phyloP scores from a whole-genome alignment of 2,888 invertebrate species.

The Keiferia lycopersicella region DNA sequence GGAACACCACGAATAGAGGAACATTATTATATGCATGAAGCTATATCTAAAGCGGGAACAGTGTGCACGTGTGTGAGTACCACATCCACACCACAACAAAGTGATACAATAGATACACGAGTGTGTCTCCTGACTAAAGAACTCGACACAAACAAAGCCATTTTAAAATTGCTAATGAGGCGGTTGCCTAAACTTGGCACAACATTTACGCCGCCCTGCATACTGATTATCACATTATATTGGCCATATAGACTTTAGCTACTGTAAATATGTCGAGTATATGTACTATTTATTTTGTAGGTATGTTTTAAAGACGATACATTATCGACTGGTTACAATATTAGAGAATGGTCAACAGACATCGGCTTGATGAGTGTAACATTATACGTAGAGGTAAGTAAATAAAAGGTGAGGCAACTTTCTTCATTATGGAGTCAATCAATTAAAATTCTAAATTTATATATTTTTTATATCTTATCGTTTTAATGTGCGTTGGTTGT shows the following conservation, averaged over 20 bases:
- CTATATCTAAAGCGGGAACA: conserved; percentile 5
- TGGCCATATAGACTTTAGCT: conserved; percentile 40
- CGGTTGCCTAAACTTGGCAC: conserved; percentile 66
- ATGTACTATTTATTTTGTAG: not conserved
- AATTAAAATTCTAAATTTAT: conserved; percentile 43
- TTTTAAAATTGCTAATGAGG: conserved; percentile 73
- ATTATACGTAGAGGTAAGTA: conserved; percentile 30
- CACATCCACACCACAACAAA: conserved; percentile 20
- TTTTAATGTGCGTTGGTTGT: not conserved
- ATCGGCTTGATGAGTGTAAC: not conserved
- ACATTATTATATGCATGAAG: not conserved
- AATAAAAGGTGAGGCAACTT: conserved; percentile 46
- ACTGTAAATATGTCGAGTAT: not conserved
- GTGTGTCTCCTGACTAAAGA: conserved; percentile 41
- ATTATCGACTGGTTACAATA: conserved; percentile 1
- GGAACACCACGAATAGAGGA: not conserved
- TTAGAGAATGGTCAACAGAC: conserved; percentile 1
- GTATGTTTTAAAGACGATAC: not conserved
- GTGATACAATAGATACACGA: conserved; percentile 47
- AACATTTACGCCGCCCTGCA: conserved; percentile 55
- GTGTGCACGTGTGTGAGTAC: conserved; percentile 16
- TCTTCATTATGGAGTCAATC: conserved; percentile 46
- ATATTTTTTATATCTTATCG: not conserved
- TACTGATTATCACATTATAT: conserved; percentile 58
- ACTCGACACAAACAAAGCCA: conserved; percentile 61